Percentiles rank a stretch among this genome's conserved stretches.
Evolutionary conservation across 2,797 vertebrate species (phyloP).

Genomic region (Dallia pectoralis): DNA sequence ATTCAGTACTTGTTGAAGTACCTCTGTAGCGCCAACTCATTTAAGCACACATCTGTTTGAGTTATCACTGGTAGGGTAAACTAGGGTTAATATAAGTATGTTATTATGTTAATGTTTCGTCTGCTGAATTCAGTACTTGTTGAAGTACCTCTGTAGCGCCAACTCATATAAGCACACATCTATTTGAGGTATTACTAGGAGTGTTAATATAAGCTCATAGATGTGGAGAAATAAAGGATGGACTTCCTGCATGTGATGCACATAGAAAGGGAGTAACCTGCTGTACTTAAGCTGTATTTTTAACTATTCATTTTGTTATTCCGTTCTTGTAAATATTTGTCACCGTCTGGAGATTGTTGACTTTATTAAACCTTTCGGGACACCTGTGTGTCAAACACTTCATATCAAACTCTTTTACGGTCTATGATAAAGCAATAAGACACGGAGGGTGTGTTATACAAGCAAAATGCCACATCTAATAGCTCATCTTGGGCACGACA

Average conservation of each 20-base stretch:
- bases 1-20: not conserved
- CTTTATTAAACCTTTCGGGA: constrained; percentile 16
- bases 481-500: no score
- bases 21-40: not conserved
- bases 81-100: no score
- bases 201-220: no score
- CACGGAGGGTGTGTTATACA: not conserved
- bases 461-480: not conserved
- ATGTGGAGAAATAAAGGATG: no score
- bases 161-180: not conserved
- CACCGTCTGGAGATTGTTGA: constrained; percentile 34
- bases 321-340: constrained; percentile 17
- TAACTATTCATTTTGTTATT: no score
- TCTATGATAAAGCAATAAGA: no score
- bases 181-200: no score
- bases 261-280: no score
- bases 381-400: constrained; percentile 36
- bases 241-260: no score
- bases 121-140: not conserved
- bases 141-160: not conserved
- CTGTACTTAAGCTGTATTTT: no score
- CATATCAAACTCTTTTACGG: not conserved
- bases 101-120: not conserved
- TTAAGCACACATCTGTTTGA: no score
- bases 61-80: no score